Evolutionary conservation across 2,797 vertebrate genomes (phyloP).

Genomic region (Micrastur ruficollis): DNA sequence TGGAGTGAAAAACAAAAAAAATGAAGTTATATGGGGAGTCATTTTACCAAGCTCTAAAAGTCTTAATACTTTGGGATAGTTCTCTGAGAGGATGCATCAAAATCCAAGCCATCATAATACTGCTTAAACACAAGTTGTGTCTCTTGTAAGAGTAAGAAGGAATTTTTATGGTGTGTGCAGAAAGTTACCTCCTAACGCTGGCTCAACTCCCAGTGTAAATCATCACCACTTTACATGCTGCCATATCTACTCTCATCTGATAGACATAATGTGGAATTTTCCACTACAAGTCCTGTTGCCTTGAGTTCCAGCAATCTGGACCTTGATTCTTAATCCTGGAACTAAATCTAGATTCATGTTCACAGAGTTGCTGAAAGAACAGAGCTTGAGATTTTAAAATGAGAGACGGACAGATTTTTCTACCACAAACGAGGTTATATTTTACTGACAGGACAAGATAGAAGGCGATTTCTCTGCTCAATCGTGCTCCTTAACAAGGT

Average conservation of each 20-base stretch:
- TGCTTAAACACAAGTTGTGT: background rate
- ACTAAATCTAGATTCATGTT: background rate
- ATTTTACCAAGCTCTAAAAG: background rate
- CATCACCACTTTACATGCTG: constrained; percentile 7
- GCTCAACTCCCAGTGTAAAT: constrained; percentile 33
- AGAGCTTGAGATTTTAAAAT: background rate
- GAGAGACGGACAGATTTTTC: background rate
- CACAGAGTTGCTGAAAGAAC: background rate
- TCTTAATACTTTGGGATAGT: background rate
- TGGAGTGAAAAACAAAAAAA: background rate
- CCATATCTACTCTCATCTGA: background rate
- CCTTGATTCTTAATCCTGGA: constrained; percentile 25
- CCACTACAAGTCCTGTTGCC: background rate
- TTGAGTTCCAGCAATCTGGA: constrained; percentile 19
- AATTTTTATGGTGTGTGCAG: background rate
- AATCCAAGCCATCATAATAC: background rate
- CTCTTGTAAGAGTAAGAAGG: background rate
- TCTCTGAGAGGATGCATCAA: background rate
- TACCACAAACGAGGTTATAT: background rate
- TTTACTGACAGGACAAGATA: background rate
- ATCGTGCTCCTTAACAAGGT: background rate
- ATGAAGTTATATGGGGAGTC: background rate
- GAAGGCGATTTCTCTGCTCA: background rate
- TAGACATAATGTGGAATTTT: constrained; percentile 45
- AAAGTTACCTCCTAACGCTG: constrained; percentile 13